A percentile compares a stretch with the other conserved stretches of the same genome.
These are phyloP conservation scores for Leiothrix lutea DNA, from an alignment of 2,113 vertebrate genomes.

Conservation along the genomic window DNA sequence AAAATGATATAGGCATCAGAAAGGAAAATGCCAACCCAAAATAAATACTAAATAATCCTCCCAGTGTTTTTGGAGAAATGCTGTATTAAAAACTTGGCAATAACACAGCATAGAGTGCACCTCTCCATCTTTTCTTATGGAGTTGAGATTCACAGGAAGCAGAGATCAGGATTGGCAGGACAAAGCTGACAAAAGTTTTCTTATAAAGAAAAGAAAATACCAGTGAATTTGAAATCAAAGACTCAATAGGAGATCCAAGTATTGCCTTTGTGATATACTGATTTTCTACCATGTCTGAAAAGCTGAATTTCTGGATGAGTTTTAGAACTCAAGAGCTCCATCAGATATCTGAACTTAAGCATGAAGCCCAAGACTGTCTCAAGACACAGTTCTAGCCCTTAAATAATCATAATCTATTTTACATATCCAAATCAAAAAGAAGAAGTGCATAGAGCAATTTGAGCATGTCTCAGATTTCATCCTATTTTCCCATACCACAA, in stretches of 20 bases:
- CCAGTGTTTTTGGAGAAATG: neutral
- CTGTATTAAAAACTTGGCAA: neutral
- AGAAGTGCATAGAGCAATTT: neutral
- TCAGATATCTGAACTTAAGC: neutral
- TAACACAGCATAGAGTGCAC: neutral
- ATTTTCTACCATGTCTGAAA: neutral
- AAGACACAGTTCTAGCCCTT: neutral
- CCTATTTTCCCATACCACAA: neutral
- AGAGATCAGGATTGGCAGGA: neutral
- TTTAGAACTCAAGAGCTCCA: neutral
- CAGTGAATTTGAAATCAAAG: neutral
- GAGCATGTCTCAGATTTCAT: neutral
- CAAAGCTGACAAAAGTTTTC: neutral
- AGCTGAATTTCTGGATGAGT: neutral
- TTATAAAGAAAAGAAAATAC: neutral
- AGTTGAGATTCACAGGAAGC: neutral
- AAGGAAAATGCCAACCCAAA: neutral
- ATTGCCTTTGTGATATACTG: neutral
- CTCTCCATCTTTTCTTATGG: neutral
- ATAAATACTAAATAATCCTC: neutral
- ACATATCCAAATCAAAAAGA: neutral
- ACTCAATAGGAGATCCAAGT: neutral
- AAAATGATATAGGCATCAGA: neutral
- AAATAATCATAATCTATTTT: neutral
- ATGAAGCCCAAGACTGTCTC: neutral